Base-by-base conservation (phyloP, 2,888 invertebrate genomes). In the Seira ritae region DNA sequence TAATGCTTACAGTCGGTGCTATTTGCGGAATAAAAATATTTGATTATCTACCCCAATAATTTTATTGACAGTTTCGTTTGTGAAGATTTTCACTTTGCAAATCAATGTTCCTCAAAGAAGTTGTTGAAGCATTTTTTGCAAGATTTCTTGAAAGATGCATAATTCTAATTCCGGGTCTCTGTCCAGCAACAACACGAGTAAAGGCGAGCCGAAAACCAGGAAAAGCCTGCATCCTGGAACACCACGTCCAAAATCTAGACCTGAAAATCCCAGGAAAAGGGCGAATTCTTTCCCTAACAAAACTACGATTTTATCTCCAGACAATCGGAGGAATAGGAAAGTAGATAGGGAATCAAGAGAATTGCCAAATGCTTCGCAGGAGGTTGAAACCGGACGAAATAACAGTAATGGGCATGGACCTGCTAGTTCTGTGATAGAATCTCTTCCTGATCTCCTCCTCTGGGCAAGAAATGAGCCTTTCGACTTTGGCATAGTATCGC, bases 381-480 rank as follows among this genome's bases (percentile, higher is more conserved):
- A 46, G 68, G n/a, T 17, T 19, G 74, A 80, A 31, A 66, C n/a
- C n/a, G n/a, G n/a, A n/a, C n/a, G n/a, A n/a, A n/a, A n/a, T n/a
- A n/a, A n/a, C n/a, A n/a, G n/a, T n/a, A n/a, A n/a, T n/a, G n/a
- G n/a, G n/a, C n/a, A n/a, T n/a, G n/a, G n/a, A n/a, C n/a, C n/a
- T n/a, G n/a, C n/a, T n/a, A n/a, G n/a, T n/a, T n/a, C n/a, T n/a
- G n/a, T n/a, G n/a, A n/a, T n/a, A n/a, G n/a, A n/a, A n/a, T n/a
- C n/a, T 55, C 72, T 72, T 12, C 84, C 84, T 1, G 46, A 71
- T 3, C 65, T 76, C 37, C 19, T 84, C 12, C 20, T 86, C n/a
- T 86, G 86, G 86, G 85, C 85, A 10, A 80, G 84, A 65, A 81
- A 87, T 23, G 87, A 87, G 67, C 85, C 86, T 24, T 86, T 87